A percentile compares a stretch with the other conserved stretches of the same genome.
Evolutionary conservation across 2,113 vertebrate species (phyloP).

Genomic region (Perca flavescens): DNA sequence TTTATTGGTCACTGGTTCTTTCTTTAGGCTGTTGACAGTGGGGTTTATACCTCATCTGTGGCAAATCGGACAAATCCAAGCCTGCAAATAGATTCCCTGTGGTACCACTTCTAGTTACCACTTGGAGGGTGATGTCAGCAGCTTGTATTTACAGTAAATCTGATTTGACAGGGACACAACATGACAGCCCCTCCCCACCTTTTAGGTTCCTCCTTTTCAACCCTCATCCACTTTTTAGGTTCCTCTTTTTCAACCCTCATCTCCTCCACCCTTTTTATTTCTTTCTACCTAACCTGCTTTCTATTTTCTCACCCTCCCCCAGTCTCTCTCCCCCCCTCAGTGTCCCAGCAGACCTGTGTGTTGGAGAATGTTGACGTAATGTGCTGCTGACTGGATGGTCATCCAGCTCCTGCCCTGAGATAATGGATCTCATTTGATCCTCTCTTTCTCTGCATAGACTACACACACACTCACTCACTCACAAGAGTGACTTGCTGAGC

Average conservation of each 20-base stretch:
- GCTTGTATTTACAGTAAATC: conserved; percentile 34
- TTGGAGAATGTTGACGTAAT: conserved; percentile 68
- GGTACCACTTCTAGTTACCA: neutral
- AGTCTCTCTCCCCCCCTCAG: neutral
- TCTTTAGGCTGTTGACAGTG: neutral
- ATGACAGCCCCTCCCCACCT: neutral
- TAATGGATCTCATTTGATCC: conserved; percentile 73
- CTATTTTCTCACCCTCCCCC: conserved; percentile 22
- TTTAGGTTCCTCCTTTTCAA: neutral
- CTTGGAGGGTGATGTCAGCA: conserved; percentile 33
- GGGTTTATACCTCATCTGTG: neutral
- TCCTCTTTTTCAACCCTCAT: neutral
- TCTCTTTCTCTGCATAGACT: conserved; percentile 19
- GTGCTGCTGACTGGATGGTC: conserved; percentile 61
- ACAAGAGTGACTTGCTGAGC: conserved; percentile 47
- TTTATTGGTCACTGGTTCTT: neutral
- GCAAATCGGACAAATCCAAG: conserved; percentile 10
- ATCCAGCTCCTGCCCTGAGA: conserved; percentile 56
- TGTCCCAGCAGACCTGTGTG: conserved; percentile 46
- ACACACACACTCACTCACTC: conserved; percentile 1
- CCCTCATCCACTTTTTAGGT: neutral
- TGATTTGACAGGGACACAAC: neutral
- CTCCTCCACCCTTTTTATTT: neutral
- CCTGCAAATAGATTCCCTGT: conserved; percentile 12
- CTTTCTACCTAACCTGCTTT: neutral